These are phyloP conservation scores for Ladona fulva DNA, from an alignment of 1,140 invertebrate genomes.

Conservation along the genomic window DNA sequence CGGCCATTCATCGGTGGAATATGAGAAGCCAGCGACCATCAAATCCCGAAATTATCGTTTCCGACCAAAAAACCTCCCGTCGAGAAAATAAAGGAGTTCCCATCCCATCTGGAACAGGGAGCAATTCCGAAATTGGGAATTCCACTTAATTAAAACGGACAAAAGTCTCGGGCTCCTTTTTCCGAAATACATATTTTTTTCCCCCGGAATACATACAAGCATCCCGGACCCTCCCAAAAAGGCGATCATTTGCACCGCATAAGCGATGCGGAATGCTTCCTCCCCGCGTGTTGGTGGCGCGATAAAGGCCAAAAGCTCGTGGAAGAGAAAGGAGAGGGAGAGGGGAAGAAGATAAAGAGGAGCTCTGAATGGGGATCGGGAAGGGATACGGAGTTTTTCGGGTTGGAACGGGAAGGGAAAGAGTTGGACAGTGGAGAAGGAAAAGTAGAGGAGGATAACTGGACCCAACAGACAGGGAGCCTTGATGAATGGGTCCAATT, in stretches of 20 bases:
- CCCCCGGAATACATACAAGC: neutral
- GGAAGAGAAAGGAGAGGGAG: neutral
- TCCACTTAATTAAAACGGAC: conserved; percentile 9
- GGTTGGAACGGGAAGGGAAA: neutral
- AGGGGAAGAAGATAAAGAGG: neutral
- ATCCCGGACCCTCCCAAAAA: neutral
- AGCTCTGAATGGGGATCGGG: neutral
- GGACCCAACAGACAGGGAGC: conserved; percentile 12
- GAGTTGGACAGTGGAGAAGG: neutral
- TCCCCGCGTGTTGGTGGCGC: neutral
- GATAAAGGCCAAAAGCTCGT: neutral
- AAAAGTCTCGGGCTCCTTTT: neutral
- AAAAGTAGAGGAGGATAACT: neutral
- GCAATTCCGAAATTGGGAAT: conserved; percentile 2
- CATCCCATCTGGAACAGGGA: neutral
- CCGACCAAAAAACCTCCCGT: too few species aligned
- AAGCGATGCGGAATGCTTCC: neutral
- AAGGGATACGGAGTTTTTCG: neutral
- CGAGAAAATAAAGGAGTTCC: too few species aligned
- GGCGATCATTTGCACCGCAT: neutral
- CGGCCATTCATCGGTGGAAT: too few species aligned
- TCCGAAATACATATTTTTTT: neutral
- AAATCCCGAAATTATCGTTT: too few species aligned
- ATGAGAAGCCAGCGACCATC: too few species aligned
- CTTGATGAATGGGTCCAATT: conserved; percentile 17